Evolutionary conservation across 2,797 vertebrate genomes (phyloP), one percentile per base, ranked within the genome.

Genomic region (Melanotaenia parkinsoni): DNA sequence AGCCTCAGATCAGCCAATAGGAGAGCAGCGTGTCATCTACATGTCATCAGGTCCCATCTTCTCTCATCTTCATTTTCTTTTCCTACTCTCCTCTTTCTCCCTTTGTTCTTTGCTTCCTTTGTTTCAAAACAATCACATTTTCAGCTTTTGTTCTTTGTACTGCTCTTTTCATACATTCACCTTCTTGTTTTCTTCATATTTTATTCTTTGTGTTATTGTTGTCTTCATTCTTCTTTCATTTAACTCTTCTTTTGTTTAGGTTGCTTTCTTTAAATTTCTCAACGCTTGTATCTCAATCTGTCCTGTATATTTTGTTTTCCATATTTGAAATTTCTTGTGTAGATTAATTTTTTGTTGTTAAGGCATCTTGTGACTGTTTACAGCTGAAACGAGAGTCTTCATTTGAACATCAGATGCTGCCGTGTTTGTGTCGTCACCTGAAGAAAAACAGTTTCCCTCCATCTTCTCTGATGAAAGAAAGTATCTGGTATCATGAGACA

Each of bases 401-500:
- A 2, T 38, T 18, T 56, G 10, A 3, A 2, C 58, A 20, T 30
- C 67, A 9, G 56, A 40, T 6, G 24, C 51, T 2, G n/a, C 16
- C 32, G 20, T 64, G 67, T 59, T 72, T 58, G 47, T 16, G 54
- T 54, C 43, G 11, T 80, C 75, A 35, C 69, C 72, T n/a, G 18
- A 2, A n/a, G 18, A 51, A 35, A 74, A 64, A 47, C n/a, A 32
- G 50, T 40, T 58, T 77, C 63, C 50, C 14, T 69, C 43, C 58
- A 59, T 77, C 76, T 86, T 43, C 58, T 70, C 60, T 10, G 28
- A 20, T 83, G 71, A 79, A 80, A 70, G 54, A 58, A 53, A 43
- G 64, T 68, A 35, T 86, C 81, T 56, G 1, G 5, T 84, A 16
- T 83, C 85, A 67, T 33, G 60, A 67, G 85, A 67, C 75, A 70